These are phyloP conservation scores for Spea hammondii DNA, from an alignment of 2,797 vertebrate genomes.

Conservation along the genomic window DNA sequence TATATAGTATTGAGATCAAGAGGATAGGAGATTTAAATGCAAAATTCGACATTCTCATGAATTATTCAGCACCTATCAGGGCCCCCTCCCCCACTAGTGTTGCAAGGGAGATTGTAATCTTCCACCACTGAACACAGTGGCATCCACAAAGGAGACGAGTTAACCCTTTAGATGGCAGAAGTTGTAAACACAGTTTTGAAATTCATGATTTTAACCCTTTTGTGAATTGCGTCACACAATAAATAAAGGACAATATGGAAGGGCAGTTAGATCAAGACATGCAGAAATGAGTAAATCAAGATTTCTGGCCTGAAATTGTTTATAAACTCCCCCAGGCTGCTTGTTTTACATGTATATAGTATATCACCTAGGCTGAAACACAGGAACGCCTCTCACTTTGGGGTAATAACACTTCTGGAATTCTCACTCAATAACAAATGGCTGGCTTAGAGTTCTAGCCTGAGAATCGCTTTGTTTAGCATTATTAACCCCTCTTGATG, in stretches of 20 bases:
- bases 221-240: background rate
- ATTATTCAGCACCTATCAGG: constrained; percentile 62
- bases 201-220: constrained; percentile 28
- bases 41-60: constrained; percentile 70
- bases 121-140: constrained; percentile 26
- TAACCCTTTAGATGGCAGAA: constrained; percentile 40
- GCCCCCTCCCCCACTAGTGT: constrained; percentile 33
- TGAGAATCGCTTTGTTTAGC: no score
- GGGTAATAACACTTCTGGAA: no score
- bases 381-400: no score
- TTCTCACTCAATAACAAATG: no score
- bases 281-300: background rate
- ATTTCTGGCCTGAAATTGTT: no score
- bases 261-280: background rate
- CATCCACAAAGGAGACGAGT: constrained; percentile 31
- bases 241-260: background rate
- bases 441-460: no score
- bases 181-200: constrained; percentile 24
- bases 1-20: constrained; percentile 73
- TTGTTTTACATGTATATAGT: no score
- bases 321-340: no score
- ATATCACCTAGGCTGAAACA: no score
- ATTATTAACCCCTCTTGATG: no score
- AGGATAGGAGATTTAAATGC: constrained; percentile 74
- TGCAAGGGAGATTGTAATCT: constrained; percentile 50